Evolutionary conservation across 2,797 vertebrate species (phyloP), one percentile per base, ranked within the genome.

Genomic region (Benthosema pterotum): DNA sequence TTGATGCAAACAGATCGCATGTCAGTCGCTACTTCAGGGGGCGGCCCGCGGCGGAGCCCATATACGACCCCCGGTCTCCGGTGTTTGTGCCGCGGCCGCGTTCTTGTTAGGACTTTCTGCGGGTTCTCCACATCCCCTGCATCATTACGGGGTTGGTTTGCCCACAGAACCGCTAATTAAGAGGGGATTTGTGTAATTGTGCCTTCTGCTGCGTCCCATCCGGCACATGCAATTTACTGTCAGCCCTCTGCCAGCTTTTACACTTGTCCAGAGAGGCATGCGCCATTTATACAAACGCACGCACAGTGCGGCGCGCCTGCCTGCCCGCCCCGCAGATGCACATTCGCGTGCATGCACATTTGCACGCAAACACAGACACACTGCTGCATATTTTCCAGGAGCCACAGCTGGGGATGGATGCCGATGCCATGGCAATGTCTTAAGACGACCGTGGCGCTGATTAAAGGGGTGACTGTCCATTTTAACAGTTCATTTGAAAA

Each of bases 101-200:
- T 86, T 89, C 87, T 87, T 87, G 83, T 90, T 90, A 90, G 87
- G 81, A 82, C n/a, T 89, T 90, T 90, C 81, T 79, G 77, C 78
- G 83, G 83, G 28, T 80, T 84, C 81, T 64, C 82, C 89, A 85
- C 86, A 83, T 89, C 85, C 85, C 84, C 85, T 72, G 81, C 87
- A 90, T 91, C 87, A 90, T 91, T 90, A 88, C 85, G 79, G 79
- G 86, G 88, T 90, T 92, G 88, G 91, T 86, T 87, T 91, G 90
- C 89, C 88, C 90, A 88, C 87, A 88, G 90, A 91, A 91, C 89
- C 79, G 87, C 89, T 94, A 93, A 94, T 94, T 93, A 94, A 92
- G 92, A 92, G 91, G 91, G 93, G 91, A 93, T 94, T 93, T 92
- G 89, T 92, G 90, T 92, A 94, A 94, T 93, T 92, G 88, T 89